Base-by-base conservation (phyloP, 2,888 invertebrate species). In the Athetis lepigone region DNA sequence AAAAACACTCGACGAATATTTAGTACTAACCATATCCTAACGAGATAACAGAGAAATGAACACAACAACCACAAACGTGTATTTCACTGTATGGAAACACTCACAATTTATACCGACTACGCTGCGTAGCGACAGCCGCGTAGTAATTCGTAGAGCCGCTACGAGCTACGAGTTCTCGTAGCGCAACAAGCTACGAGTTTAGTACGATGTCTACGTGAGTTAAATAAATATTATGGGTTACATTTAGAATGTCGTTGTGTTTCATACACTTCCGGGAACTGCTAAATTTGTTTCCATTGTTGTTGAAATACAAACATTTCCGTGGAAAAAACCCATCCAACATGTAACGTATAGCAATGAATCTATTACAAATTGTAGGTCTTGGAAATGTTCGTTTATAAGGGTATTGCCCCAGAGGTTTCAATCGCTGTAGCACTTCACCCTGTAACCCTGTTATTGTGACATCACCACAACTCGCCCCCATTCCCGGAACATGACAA, bases 1-100 rank as follows among this genome's bases (percentile, higher is more conserved):
- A 82, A 87, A 87, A 85, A 85, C 84, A 82, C 79, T 77, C 46
- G 16, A 77, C 49, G 29, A 56, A 59, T 50, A 65, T 57, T 72
- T 65, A 62, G 71, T 65, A 57, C 37, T 50, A 50, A 51, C 56
- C 43, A 45, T 69, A 55, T 50, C 57, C 58, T 58, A 8, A 47
- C 29, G 7, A 74, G 40, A 77, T 51, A 73, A 62, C 37, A 59
- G 61, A n/a, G 25, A 25, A 46, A 70, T n/a, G 37, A 45, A 40
- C 33, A 55, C 29, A 46, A 54, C 37, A 45, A 62, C 37, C 42
- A 64, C 25, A 49, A 70, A 51, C 36, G 37, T 33, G 37, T 36
- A 25, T 33, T 58, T 56, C 42, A 42, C 25, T 61, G 45, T 29
- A 45, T 33, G 33, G 52, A 61, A 42, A 50, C 37, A 37, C 9